Conservation (phyloP, 2,888 invertebrate species). For the Euzophera pinguis region DNA sequence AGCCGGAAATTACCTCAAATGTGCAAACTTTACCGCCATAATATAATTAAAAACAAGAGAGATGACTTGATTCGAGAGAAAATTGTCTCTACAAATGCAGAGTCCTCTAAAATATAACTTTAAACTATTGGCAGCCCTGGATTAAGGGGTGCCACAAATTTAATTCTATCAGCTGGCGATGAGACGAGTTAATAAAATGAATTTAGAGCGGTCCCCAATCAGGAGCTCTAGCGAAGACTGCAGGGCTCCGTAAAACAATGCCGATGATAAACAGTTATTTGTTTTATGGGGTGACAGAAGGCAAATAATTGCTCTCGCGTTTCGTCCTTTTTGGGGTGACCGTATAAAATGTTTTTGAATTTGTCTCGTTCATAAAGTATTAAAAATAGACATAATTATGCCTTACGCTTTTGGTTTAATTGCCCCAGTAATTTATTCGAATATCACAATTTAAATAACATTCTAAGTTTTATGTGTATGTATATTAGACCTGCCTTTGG, state of each 20-base stretch:
- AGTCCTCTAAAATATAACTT: neutral
- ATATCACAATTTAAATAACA: too few species aligned
- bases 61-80: neutral
- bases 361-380: neutral
- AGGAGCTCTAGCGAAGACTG: conserved; percentile 41
- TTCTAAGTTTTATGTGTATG: too few species aligned
- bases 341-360: conserved; percentile 36
- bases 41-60: too few species aligned
- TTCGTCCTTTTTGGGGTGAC: conserved; percentile 43
- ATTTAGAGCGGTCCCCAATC: conserved; percentile 66
- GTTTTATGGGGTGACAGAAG: conserved; percentile 59
- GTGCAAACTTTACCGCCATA: too few species aligned
- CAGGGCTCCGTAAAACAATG: conserved; percentile 67
- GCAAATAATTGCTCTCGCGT: conserved; percentile 62
- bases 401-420: too few species aligned
- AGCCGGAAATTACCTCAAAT: too few species aligned
- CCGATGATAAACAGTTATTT: conserved; percentile 63
- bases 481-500: too few species aligned
- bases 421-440: too few species aligned
- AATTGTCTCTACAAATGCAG: neutral
- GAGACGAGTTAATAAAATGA: conserved; percentile 78
- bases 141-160: conserved; percentile 62
- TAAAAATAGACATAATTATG: too few species aligned
- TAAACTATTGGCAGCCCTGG: conserved; percentile 44
- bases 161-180: conserved; percentile 75